Conservation (phyloP, 2,113 vertebrate genomes). For the Talpa occidentalis region DNA sequence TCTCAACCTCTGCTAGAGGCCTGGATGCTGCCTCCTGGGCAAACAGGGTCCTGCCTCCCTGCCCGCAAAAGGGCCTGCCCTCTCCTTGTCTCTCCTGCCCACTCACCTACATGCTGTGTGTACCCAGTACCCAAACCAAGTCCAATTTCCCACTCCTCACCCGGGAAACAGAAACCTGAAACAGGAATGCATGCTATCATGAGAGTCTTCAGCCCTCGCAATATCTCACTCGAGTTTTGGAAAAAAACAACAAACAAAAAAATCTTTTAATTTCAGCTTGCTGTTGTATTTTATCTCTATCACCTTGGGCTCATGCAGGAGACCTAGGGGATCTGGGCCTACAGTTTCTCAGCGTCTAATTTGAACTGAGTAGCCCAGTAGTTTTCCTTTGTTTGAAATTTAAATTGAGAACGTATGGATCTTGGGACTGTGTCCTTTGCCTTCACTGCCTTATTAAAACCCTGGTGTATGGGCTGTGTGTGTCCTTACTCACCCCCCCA, state of each 20-base stretch:
- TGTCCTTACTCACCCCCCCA: background rate
- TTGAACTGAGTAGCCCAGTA: background rate
- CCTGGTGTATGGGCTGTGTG: background rate
- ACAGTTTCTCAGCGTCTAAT: background rate
- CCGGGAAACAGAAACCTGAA: background rate
- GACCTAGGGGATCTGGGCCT: background rate
- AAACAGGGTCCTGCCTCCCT: background rate
- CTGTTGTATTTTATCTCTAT: background rate
- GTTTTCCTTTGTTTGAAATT: background rate
- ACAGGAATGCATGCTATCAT: background rate
- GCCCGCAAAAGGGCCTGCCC: background rate
- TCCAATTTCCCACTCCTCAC: background rate
- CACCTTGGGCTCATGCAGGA: background rate
- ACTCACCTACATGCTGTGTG: background rate
- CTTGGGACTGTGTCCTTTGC: background rate
- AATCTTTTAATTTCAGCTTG: background rate
- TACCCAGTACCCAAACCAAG: background rate
- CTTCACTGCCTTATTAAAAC: background rate
- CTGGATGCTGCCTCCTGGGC: background rate
- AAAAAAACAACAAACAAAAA: no score
- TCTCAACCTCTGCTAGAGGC: background rate
- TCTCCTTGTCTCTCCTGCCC: background rate
- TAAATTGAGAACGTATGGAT: background rate
- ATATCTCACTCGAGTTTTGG: background rate
- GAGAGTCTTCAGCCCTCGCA: background rate